Conservation (phyloP, 1,140 invertebrate species). For the Scaptodrosophila lebanonensis region DNA sequence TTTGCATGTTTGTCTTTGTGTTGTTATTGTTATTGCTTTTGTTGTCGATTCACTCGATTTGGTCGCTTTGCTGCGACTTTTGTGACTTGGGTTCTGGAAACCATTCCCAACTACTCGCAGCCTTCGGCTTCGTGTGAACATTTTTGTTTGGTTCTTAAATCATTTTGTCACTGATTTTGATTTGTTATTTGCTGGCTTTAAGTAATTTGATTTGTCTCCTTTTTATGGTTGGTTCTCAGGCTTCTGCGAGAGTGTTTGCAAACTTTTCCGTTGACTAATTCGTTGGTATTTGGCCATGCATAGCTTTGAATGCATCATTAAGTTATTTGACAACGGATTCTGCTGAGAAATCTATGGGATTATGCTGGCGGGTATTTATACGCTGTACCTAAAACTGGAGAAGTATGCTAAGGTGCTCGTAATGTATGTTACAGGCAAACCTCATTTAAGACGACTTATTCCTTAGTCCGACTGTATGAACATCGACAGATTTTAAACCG, state of each 20-base stretch:
- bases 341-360: too few species aligned
- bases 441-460: too few species aligned
- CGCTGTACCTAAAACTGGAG: too few species aligned
- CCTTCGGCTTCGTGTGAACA: constrained; percentile 65
- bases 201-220: constrained; percentile 54
- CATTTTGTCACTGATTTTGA: constrained; percentile 75
- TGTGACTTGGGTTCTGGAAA: constrained; percentile 11
- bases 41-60: constrained; percentile 15
- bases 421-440: too few species aligned
- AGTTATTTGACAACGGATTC: too few species aligned
- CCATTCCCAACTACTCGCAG: too few species aligned
- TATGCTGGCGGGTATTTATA: too few species aligned
- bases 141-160: constrained; percentile 68
- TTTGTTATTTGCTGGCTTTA: constrained; percentile 60
- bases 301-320: constrained; percentile 5
- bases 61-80: constrained; percentile 31
- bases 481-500: too few species aligned
- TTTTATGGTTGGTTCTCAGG: constrained; percentile 65
- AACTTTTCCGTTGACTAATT: constrained; percentile 30
- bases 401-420: too few species aligned
- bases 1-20: constrained; percentile 30
- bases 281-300: constrained; percentile 26
- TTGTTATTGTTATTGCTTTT: constrained; percentile 18
- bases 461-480: too few species aligned
- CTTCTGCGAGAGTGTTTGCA: constrained; percentile 16